A percentile compares a stretch with the other conserved stretches of the same genome.
These are phyloP conservation scores for Valencia hispanica DNA, from an alignment of 2,797 vertebrate species.

Conservation along the genomic window DNA sequence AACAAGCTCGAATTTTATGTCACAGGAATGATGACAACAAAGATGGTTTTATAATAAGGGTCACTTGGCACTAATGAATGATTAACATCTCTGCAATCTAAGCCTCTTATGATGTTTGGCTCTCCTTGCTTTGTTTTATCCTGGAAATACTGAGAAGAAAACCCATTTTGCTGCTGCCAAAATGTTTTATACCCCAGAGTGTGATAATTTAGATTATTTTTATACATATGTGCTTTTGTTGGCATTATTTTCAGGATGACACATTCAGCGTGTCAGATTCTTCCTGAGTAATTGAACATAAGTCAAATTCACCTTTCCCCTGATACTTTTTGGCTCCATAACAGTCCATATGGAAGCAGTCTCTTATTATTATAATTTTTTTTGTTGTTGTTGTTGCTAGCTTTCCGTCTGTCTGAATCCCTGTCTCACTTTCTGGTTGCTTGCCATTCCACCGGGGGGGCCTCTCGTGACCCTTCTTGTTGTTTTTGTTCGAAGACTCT, in stretches of 20 bases:
- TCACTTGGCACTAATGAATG: slow-evolving; percentile 70
- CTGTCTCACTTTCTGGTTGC: slow-evolving; percentile 55
- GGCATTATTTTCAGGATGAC: slow-evolving; percentile 43
- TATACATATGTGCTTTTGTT: slow-evolving; percentile 25
- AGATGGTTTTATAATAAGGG: slow-evolving; percentile 75
- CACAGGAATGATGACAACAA: slow-evolving; percentile 76
- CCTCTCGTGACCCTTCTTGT: slow-evolving; percentile 69
- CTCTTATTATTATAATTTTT: slow-evolving; percentile 31
- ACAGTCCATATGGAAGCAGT: slow-evolving; percentile 47
- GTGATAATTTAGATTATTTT: slow-evolving; percentile 47
- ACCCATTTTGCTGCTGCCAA: slow-evolving; percentile 17
- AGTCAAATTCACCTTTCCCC: slow-evolving; percentile 61
- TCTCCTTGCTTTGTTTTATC: slow-evolving; percentile 21
- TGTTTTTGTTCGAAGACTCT: slow-evolving; percentile 75
- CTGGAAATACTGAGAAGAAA: neutral
- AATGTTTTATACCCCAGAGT: slow-evolving; percentile 20
- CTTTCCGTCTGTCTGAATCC: slow-evolving; percentile 35
- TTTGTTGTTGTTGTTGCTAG: neutral
- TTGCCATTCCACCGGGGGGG: slow-evolving; percentile 69
- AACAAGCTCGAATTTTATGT: slow-evolving; percentile 68
- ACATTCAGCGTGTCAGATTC: slow-evolving; percentile 48
- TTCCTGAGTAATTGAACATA: slow-evolving; percentile 56
- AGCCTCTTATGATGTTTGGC: slow-evolving; percentile 37
- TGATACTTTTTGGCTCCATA: slow-evolving; percentile 67
- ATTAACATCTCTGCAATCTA: slow-evolving; percentile 54